Conservation (phyloP, 2,113 vertebrate species). For the Balaeniceps rex region DNA sequence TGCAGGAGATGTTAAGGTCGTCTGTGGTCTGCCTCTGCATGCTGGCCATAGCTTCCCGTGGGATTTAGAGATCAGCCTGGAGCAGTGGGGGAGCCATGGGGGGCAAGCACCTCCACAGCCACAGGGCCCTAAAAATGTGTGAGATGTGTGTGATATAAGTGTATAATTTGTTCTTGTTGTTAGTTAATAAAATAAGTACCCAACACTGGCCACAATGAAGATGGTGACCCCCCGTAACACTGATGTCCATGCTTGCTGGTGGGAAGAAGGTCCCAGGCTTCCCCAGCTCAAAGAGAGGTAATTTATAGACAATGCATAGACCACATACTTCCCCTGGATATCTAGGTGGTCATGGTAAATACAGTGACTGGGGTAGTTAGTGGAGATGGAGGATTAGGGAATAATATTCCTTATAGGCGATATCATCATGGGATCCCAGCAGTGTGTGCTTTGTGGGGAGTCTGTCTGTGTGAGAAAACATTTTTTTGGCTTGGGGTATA, state of each 20-base stretch:
- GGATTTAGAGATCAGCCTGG: not conserved
- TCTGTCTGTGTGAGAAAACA: not conserved
- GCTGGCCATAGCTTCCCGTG: not conserved
- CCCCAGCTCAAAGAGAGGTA: not conserved
- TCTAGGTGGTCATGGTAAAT: not conserved
- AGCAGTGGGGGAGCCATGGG: accelerated
- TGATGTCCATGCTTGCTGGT: not conserved
- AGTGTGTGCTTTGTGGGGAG: not conserved
- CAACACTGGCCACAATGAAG: not conserved
- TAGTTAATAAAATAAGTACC: not conserved
- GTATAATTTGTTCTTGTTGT: not conserved
- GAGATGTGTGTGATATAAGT: not conserved
- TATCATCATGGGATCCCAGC: not conserved
- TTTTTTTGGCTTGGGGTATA: not conserved
- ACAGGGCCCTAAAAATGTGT: not conserved
- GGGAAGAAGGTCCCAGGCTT: not conserved
- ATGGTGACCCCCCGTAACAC: not conserved
- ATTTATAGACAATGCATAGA: not conserved
- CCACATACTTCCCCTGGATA: not conserved
- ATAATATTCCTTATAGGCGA: not conserved
- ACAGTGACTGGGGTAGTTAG: not conserved
- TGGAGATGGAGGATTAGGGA: not conserved
- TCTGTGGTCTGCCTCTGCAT: not conserved
- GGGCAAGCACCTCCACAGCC: not conserved
- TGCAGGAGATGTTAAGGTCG: not conserved